Evolutionary conservation across 1,140 invertebrate species (phyloP), one percentile per base, ranked within the genome.

Genomic region (Hylaeus anthracinus): DNA sequence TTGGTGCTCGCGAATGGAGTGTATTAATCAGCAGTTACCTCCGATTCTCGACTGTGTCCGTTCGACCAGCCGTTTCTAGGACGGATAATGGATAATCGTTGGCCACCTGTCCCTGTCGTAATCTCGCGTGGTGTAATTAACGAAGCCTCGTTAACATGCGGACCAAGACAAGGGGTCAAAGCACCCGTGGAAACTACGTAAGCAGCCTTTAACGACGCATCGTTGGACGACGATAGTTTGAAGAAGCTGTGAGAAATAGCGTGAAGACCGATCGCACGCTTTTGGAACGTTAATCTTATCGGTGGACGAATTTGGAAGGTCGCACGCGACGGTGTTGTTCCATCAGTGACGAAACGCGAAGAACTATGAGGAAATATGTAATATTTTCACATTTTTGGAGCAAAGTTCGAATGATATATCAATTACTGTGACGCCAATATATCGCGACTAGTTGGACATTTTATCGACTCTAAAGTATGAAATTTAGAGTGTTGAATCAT

Each of bases 61-160:
- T 74, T 56, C 67, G 72, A 76, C 58, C 79, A 71, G 70, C 26
- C 74, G 72, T 88, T 86, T 87, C 82, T 78, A 86, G 72, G 76
- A 86, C 79, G 64, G 82, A 86, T 81, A 88, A 86, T 88, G 78
- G 87, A 78, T 82, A 84, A 83, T 85, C 76, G 82, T 79, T 60
- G 82, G 83, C 85, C 88, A 90, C 89, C 89, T 90, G 89, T 90
- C 87, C 83, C 75, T 79, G 71, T 82, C 70, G 82, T 89, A 89
- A 89, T 90, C 83, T 85, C 82, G 43, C 81, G 78, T 82, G 85
- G 75, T 87, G 82, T 88, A 90, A 90, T 90, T 90, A 90, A 87
- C 89, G 79, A 88, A 88, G 67, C 79, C 65, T 66, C 79, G 86
- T 85, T 88, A 88, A 86, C 75, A 75, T 58, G 76, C 76, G 64